Conservation (phyloP, 2,113 vertebrate species). For the Nannobrachium achirus region DNA sequence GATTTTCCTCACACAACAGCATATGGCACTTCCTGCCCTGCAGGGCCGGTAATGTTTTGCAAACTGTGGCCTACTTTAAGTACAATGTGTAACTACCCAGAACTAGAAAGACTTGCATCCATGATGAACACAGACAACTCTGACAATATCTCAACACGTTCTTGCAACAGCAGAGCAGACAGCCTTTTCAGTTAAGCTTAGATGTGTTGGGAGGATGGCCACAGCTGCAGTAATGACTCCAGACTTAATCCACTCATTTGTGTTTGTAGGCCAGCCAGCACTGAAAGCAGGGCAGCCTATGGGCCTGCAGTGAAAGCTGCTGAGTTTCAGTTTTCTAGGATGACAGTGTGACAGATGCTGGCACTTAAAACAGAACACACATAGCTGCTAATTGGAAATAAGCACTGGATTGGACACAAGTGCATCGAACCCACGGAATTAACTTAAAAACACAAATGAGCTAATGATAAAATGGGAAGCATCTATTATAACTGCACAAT, state of each 20-base stretch:
- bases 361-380: background rate
- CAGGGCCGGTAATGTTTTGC: too few relatives aligned
- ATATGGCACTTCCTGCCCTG: too few relatives aligned
- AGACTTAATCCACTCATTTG: constrained; percentile 59
- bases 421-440: background rate
- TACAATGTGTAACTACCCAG: background rate
- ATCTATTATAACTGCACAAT: background rate
- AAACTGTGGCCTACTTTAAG: background rate
- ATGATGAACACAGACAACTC: background rate
- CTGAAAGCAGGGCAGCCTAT: constrained; percentile 22
- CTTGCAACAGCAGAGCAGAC: background rate
- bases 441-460: background rate
- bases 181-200: constrained; percentile 6
- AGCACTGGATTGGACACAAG: background rate
- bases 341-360: background rate
- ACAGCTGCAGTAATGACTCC: constrained; percentile 41
- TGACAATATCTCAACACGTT: background rate
- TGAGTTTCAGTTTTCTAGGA: background rate
- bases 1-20: too few relatives aligned
- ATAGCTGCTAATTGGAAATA: background rate
- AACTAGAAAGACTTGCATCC: background rate
- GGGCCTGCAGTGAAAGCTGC: constrained; percentile 16
- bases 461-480: background rate
- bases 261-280: constrained; percentile 53
- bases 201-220: constrained; percentile 2